These are phyloP conservation scores for Himalopsyche anomala DNA, from an alignment of 2,888 invertebrate species.

Conservation along the genomic window DNA sequence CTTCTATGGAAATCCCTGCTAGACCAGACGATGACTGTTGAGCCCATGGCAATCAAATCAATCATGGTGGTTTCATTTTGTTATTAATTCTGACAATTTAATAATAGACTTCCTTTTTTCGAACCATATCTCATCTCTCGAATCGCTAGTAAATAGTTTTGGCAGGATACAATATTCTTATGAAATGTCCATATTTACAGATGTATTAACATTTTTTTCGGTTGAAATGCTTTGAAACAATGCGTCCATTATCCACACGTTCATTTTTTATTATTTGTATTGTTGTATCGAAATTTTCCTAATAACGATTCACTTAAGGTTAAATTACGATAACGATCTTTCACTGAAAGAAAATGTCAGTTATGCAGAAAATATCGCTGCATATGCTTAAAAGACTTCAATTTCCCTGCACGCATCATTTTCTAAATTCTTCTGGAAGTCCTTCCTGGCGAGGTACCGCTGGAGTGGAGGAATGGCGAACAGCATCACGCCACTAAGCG, in stretches of 20 bases:
- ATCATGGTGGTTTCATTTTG: no score
- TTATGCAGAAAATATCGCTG: neutral
- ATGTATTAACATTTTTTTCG: no score
- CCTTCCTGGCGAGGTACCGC: slow-evolving; percentile 69
- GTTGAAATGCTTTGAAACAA: no score
- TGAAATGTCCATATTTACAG: no score
- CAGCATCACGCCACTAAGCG: slow-evolving; percentile 91
- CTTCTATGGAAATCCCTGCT: no score
- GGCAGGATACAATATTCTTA: no score
- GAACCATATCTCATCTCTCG: no score
- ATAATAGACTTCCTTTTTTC: no score
- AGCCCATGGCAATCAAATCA: no score
- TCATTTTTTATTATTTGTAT: neutral
- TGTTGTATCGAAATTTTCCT: neutral
- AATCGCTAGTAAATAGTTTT: no score
- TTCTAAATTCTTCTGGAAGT: slow-evolving; percentile 62
- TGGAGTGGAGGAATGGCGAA: slow-evolving; percentile 88
- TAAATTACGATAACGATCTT: neutral
- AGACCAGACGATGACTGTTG: no score
- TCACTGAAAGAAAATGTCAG: slow-evolving; percentile 40
- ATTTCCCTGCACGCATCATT: slow-evolving; percentile 66
- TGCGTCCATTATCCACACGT: neutral
- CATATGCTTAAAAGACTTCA: slow-evolving; percentile 42
- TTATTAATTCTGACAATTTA: no score
- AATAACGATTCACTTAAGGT: neutral